These are phyloP conservation scores for Malthinus seriepunctatus DNA, from an alignment of 2,888 invertebrate species.

Conservation along the genomic window DNA sequence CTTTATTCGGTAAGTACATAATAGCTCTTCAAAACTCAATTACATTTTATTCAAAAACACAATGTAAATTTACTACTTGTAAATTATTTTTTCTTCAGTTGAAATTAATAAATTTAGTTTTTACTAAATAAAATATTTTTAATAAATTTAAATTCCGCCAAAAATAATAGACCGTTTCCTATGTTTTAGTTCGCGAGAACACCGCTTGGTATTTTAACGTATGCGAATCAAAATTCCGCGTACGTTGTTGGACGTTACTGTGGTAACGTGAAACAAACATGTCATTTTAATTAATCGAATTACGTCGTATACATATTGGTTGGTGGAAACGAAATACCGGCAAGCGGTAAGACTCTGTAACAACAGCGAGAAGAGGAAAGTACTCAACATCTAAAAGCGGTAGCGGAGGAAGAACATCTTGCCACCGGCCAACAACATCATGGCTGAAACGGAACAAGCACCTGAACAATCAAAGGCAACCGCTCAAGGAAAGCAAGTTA, in stretches of 20 bases:
- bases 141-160: neutral
- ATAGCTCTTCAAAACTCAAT: no score
- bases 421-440: conserved; percentile 80
- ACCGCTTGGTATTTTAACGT: neutral
- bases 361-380: conserved; percentile 63
- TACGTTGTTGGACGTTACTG: conserved; percentile 9
- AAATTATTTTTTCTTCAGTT: no score
- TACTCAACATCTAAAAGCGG: conserved; percentile 73
- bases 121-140: no score
- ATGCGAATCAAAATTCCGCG: conserved; percentile 1
- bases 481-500: conserved; percentile 83
- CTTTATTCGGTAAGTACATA: no score
- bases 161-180: neutral
- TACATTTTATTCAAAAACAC: no score
- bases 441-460: conserved; percentile 90
- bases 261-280: conserved; percentile 12
- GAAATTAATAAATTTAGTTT: no score
- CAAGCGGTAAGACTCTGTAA: conserved; percentile 45
- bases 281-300: neutral
- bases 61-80: no score
- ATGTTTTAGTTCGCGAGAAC: neutral
- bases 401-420: conserved; percentile 78
- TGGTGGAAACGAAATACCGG: conserved; percentile 25
- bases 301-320: conserved; percentile 2
- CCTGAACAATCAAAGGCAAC: conserved; percentile 59